These are phyloP conservation scores for Zaprionus lachaisei DNA, from an alignment of 1,140 invertebrate genomes.

Conservation along the genomic window DNA sequence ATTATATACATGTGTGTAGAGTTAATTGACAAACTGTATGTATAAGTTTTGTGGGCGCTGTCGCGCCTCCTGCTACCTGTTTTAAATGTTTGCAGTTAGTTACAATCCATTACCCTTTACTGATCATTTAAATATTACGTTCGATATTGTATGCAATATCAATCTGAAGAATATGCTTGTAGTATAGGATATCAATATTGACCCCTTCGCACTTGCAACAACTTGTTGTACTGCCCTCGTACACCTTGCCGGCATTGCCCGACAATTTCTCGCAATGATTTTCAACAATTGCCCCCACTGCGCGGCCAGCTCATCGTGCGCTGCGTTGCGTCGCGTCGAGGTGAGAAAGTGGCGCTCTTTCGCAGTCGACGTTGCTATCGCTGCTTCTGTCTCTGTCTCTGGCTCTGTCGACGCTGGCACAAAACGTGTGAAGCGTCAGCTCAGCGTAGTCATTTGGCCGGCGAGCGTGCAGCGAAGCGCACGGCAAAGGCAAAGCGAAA, in stretches of 20 bases:
- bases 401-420: slow-evolving; percentile 36
- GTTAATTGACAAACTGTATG: too few relatives aligned
- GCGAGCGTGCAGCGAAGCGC: slow-evolving; percentile 62
- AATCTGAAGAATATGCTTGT: too few relatives aligned
- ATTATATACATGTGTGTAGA: too few relatives aligned
- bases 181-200: background rate
- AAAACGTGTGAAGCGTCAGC: slow-evolving; percentile 61
- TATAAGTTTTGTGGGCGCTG: too few relatives aligned
- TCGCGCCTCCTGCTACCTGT: too few relatives aligned
- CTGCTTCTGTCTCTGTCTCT: slow-evolving; percentile 8
- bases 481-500: slow-evolving; percentile 37
- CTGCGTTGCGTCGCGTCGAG: slow-evolving; percentile 22
- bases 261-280: slow-evolving; percentile 66
- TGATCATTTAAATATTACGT: too few relatives aligned
- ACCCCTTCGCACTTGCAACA: background rate
- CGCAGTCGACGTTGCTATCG: slow-evolving; percentile 1
- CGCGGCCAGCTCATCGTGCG: slow-evolving; percentile 61
- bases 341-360: slow-evolving; percentile 51
- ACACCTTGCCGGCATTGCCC: slow-evolving; percentile 17
- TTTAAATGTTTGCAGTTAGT: too few relatives aligned
- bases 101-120: too few relatives aligned
- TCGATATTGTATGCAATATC: too few relatives aligned
- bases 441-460: slow-evolving; percentile 67
- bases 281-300: slow-evolving; percentile 60
- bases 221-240: slow-evolving; percentile 22